Base-by-base conservation (phyloP, 2,113 vertebrate species). In the Sinocyclocheilus maitianheensis region DNA sequence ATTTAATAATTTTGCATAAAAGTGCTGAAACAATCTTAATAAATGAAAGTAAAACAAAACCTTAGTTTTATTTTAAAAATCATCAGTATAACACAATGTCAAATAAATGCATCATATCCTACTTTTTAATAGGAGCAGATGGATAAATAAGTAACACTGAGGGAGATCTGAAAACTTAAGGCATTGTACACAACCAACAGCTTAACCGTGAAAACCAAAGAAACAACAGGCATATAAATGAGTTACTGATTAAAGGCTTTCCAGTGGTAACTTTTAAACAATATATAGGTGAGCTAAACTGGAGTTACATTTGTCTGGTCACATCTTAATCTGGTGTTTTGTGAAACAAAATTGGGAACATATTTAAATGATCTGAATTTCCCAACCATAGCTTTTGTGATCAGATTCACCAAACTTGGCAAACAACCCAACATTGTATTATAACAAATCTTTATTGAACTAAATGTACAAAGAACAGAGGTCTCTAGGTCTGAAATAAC, bases 71-170 rank as follows among this genome's bases (percentile, higher is more conserved):
- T 69, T 69, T 34, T 18, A 2, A 8, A 69, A 34, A 58, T 37
- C 24, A 22, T 24, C 10, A 12, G 10, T 12, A 76, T 76, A 76
- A 75, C 26, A 58, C 51, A 14, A 53, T 3, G 11, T 53, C 51
- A 53, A 53, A 53, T 53, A 53, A 53, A 7, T 55, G 53, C 18
- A 60, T 60, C 77, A 20, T 30, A 79, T 79, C 16, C 53, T 79
- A n/a, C 1, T 40, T 79, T 60, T 79, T 34, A 34, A 77, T 55
- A 77, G 53, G 53, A 60, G 77, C 2, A 79, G 77, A 78, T 78
- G 3, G 77, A 78, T 79, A 79, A 60, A 79, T 60, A 37, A 5
- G 26, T 60, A 40, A 79, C 55, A 79, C 53, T 20, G 26, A 77
- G 16, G 1, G 51, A 58, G 8, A 78, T 77, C n/a, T 55, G 77